Conservation (phyloP, 2,888 invertebrate species). For the Himalopsyche kuldschensis region DNA sequence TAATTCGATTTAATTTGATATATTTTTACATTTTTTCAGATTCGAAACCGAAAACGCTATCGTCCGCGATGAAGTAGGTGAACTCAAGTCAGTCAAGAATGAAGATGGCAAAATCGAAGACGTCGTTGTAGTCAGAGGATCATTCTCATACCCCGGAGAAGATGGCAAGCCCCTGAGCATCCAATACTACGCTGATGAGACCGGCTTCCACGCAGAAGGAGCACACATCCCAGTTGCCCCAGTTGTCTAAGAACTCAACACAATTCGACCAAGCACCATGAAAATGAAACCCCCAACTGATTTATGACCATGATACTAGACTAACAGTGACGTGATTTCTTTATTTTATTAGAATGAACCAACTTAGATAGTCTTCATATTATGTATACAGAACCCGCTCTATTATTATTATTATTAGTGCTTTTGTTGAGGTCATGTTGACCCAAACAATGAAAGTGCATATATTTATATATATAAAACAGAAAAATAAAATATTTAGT, state of each 20-base stretch:
- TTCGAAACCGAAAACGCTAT: constrained; percentile 62
- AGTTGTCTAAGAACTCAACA: constrained; percentile 56
- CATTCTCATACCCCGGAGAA: constrained; percentile 66
- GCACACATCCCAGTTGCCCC: constrained; percentile 56
- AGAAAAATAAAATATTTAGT: too few species aligned
- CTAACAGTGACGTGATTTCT: background rate
- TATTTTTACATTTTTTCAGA: too few species aligned
- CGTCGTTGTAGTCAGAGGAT: constrained; percentile 50
- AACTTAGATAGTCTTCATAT: background rate
- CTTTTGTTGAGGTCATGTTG: too few species aligned
- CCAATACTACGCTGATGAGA: constrained; percentile 67
- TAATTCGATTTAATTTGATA: too few species aligned
- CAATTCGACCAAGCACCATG: background rate
- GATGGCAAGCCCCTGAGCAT: constrained; percentile 65
- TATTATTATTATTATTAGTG: too few species aligned
- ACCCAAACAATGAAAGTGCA: too few species aligned
- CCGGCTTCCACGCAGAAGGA: constrained; percentile 65
- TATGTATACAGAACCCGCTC: too few species aligned
- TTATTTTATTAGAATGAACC: constrained; percentile 7
- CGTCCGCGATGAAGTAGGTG: constrained; percentile 55
- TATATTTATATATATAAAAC: too few species aligned
- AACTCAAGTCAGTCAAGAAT: constrained; percentile 49
- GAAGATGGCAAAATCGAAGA: constrained; percentile 60
- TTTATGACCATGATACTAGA: background rate
- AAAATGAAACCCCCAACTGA: background rate